Conservation (phyloP, 1,140 invertebrate genomes). For the Frieseomelitta varia region DNA sequence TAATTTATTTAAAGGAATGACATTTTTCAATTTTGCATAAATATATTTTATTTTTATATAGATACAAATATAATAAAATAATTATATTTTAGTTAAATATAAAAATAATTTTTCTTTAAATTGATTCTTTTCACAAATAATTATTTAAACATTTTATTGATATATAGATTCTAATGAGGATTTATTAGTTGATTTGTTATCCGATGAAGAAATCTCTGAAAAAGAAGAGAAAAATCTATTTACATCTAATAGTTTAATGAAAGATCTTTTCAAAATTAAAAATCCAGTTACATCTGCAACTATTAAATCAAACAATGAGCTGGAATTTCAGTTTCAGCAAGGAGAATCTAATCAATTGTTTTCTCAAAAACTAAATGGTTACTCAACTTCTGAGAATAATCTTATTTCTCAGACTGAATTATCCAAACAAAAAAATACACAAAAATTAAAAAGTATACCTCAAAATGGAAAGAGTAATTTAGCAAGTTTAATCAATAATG, state of each 20-base stretch:
- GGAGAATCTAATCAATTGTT: constrained; percentile 19
- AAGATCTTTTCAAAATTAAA: constrained; percentile 69
- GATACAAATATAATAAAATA: background rate
- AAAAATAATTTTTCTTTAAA: background rate
- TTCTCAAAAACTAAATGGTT: constrained; percentile 19
- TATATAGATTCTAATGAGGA: constrained; percentile 64
- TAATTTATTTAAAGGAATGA: background rate
- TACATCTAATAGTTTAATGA: constrained; percentile 52
- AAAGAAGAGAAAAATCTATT: constrained; percentile 49
- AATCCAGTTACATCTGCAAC: constrained; percentile 15
- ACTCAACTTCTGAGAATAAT: constrained; percentile 21
- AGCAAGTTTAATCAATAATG: constrained; percentile 47
- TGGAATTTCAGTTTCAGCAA: background rate
- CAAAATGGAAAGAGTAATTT: constrained; percentile 43
- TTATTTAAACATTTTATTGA: constrained; percentile 1
- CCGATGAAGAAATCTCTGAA: constrained; percentile 63
- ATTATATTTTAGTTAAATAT: background rate
- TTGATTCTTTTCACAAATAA: background rate
- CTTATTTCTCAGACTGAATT: constrained; percentile 18
- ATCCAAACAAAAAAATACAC: constrained; percentile 22
- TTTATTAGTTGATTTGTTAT: constrained; percentile 64
- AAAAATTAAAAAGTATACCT: constrained; percentile 38
- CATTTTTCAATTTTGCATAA: background rate
- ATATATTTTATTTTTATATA: background rate
- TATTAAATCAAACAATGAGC: constrained; percentile 8